phyloP scores from a whole-genome alignment of 2,113 vertebrate genomes.

The Okapia johnstoni region DNA sequence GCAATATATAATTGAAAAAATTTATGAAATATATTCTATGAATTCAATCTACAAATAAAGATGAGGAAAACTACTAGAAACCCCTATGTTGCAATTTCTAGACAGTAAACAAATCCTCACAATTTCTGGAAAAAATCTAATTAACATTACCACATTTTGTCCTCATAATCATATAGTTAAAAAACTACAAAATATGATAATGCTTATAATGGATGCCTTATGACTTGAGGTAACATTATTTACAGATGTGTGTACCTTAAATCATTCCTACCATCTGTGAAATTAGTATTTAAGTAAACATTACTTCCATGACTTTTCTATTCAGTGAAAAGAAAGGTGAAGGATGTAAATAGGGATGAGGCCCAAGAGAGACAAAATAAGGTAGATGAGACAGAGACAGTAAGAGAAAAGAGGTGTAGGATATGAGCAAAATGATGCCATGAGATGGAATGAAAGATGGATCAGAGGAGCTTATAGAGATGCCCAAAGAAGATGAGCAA shows the following conservation, averaged over 20 bases:
- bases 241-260: background rate
- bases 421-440: slow-evolving; percentile 25
- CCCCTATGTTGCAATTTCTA: slow-evolving; percentile 1
- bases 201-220: background rate
- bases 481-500: background rate
- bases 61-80: slow-evolving; percentile 5
- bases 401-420: slow-evolving; percentile 3
- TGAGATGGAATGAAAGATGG: background rate
- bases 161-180: background rate
- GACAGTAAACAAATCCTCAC: background rate
- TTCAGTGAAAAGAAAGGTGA: background rate
- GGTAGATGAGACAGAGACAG: background rate
- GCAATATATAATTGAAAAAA: background rate
- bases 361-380: background rate
- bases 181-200: slow-evolving; percentile 11
- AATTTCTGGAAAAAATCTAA: background rate
- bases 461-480: background rate
- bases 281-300: background rate
- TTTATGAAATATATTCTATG: slow-evolving; percentile 17
- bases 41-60: background rate
- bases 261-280: background rate
- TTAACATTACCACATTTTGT: background rate
- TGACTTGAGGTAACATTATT: slow-evolving; percentile 16
- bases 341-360: background rate
- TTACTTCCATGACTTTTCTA: background rate